Evolutionary conservation across 2,113 vertebrate species (phyloP), one percentile per base, ranked within the genome.

Genomic region (Oryzias javanicus): DNA sequence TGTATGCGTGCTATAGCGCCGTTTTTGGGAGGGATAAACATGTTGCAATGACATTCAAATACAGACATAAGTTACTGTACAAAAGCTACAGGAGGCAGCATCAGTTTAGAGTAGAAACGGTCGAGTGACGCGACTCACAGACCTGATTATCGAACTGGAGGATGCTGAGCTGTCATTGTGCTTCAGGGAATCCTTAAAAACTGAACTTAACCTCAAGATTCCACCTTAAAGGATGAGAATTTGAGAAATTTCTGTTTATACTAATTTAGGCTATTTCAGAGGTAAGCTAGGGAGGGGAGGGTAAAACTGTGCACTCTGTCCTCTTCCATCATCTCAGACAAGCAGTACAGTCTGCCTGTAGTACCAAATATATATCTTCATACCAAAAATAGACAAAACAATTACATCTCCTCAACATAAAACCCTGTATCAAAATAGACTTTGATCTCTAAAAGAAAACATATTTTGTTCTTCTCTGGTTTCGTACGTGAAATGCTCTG

Each of bases 41-140:
- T 12, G 35, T 83, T 84, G 81, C 57, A 76, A 74, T 86, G 72
- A 76, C 79, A 80, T 84, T 70, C 79, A 79, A 77, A 77, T 67
- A 85, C 83, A 85, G 79, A 67, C 85, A 89, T 90, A 91, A 87
- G 82, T 91, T 90, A 89, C 86, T 89, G 86, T 89, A 90, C 88
- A 92, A 74, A 78, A 78, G 67, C 70, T 72, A 69, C 74, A 54
- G 10, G 56, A 71, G 67, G 71, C 54, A 63, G 68, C 71, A 44
- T 54, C 41, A 40, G 51, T 72, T 72, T 58, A 72, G 65, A 81
- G 57, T 57, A 68, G 76, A 86, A 84, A 78, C 42, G 49, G 45
- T 49, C 51, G 68, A 57, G 41, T 45, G 49, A 80, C 45, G 57
- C 40, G 72, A 77, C 59, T 52, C 42, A 59, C 18, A 72, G 48